Evolutionary conservation across 1,140 invertebrate genomes (phyloP).

Genomic region (Philotrypesis tridentata): DNA sequence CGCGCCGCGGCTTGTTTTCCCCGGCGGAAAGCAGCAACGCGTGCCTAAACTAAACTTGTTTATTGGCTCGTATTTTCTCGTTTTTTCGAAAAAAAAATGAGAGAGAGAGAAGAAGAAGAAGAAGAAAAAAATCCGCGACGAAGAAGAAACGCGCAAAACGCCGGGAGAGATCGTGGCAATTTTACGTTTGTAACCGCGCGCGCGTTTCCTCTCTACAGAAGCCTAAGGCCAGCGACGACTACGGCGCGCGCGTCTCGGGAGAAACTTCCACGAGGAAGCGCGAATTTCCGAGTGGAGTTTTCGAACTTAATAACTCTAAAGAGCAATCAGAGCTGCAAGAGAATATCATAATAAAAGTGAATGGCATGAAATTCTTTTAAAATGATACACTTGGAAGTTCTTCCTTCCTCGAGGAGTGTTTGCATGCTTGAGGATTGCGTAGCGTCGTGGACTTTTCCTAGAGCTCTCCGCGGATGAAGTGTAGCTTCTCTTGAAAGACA

Average conservation of each 20-base stretch:
- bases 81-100: conserved; percentile 21
- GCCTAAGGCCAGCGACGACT: not conserved
- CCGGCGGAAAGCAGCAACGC: conserved; percentile 16
- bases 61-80: conserved; percentile 46
- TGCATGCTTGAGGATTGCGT: conserved; percentile 31
- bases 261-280: conserved; percentile 45
- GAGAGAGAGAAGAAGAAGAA: too few species aligned
- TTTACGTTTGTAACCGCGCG: conserved; percentile 30
- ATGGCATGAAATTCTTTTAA: conserved; percentile 27
- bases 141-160: not conserved
- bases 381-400: conserved; percentile 43
- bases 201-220: conserved; percentile 18
- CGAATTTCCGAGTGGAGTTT: conserved; percentile 46
- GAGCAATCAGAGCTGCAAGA: conserved; percentile 23
- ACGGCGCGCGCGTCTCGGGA: conserved; percentile 2
- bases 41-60: conserved; percentile 43
- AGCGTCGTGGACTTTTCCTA: not conserved
- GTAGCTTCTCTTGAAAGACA: not conserved
- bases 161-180: not conserved
- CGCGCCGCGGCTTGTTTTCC: conserved; percentile 38
- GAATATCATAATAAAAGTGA: conserved; percentile 27
- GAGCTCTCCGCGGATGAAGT: not conserved
- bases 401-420: conserved; percentile 43
- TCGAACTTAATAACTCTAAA: conserved; percentile 30
- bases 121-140: too few species aligned